Percentiles rank a stretch among this genome's conserved stretches.
Conservation (phyloP, 2,113 vertebrate genomes). For the Onychostoma macrolepis region DNA sequence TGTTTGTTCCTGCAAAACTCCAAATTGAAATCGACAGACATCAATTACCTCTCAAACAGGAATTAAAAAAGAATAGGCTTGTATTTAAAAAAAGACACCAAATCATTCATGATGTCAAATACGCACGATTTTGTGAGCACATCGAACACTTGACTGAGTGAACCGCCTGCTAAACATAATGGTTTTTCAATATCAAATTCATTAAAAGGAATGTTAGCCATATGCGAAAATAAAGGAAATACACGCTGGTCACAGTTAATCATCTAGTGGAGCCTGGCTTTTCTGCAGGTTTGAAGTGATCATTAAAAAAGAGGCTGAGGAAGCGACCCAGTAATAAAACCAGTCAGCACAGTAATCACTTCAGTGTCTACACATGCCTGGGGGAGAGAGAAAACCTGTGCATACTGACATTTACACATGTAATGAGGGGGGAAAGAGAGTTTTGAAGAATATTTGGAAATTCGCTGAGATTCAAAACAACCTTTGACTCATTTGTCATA, state of each 20-base stretch:
- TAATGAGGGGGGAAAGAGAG: neutral
- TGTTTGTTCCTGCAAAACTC: neutral
- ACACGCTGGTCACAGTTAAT: constrained; percentile 22
- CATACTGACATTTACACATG: neutral
- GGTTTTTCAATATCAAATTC: neutral
- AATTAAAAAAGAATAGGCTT: neutral
- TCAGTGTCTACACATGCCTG: constrained; percentile 5
- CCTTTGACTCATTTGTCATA: neutral
- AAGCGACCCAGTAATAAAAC: constrained; percentile 51
- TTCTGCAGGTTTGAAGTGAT: constrained; percentile 45
- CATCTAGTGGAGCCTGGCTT: neutral
- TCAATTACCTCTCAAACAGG: neutral
- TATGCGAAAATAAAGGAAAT: constrained; percentile 21
- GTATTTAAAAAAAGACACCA: neutral
- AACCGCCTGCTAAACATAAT: neutral
- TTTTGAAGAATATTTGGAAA: neutral
- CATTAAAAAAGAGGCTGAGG: constrained; percentile 49
- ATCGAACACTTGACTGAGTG: neutral
- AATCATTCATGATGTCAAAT: constrained; percentile 25
- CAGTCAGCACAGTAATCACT: constrained; percentile 52
- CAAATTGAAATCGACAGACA: neutral
- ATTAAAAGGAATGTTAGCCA: constrained; percentile 30
- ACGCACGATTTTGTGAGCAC: neutral
- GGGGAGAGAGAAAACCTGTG: neutral
- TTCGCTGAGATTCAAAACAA: neutral